Evolutionary conservation across 2,888 invertebrate species (phyloP), one percentile per base, ranked within the genome.

Genomic region (Aquatica leii): DNA sequence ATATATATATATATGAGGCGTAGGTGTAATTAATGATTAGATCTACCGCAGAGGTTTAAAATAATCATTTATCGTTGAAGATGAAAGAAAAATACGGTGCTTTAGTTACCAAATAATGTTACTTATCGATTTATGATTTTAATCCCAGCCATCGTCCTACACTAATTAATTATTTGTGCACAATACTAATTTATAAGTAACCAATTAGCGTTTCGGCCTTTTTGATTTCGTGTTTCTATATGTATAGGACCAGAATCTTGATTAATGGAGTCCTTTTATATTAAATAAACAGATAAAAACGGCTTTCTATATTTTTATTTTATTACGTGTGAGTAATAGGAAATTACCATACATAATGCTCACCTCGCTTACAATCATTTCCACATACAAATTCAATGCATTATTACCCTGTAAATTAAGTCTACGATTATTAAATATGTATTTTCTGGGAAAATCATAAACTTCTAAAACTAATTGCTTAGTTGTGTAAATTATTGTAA

Each of bases 401-500:
- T 59, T 59, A 59, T 34, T 46, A 51, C 43, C n/a, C 58, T 41
- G 57, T 57, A 57, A 55, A 57, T 20, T 49, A 35, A 21, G 46
- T 31, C 41, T 51, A 31, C 8, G 17, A 34, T 35, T 18, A 35
- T 59, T 56, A 56, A 56, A 48, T 48, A 56, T 46, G 55, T 35
- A 24, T 14, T 59, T 59, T 59, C 59, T 59, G 52, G 52, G 59
- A 59, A 59, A 59, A 52, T 59, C 59, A 15, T 59, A 59, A 59
- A 59, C 41, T 59, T 59, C 51, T 51, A 31, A 18, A 59, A 52
- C 59, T 59, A 59, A 59, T 59, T 59, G 59, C 59, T 41, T 9
- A 12, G 40, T 43, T 48, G 46, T 56, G 49, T n/a, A 21, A 48
- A 34, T 57, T 21, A 20, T 21, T 17, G 57, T 58, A 37, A 34